These are phyloP conservation scores for Artibeus lituratus DNA, from an alignment of 2,797 vertebrate species.

Conservation along the genomic window DNA sequence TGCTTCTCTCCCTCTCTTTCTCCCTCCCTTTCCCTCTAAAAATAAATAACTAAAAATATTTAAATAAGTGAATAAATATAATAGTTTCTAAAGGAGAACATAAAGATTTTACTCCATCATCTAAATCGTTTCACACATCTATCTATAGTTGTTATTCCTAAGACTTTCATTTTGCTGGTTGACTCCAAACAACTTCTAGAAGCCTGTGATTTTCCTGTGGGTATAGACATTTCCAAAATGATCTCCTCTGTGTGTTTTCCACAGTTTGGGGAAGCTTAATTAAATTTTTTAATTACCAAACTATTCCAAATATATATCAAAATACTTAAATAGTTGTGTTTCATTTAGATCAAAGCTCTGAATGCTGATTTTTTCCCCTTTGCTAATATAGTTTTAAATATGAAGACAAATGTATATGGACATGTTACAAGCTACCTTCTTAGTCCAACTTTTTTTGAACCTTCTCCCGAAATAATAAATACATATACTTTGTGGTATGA, in stretches of 20 bases:
- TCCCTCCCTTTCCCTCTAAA: too few relatives aligned
- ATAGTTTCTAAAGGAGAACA: neutral
- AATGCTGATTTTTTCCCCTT: neutral
- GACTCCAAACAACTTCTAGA: neutral
- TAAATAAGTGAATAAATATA: too few relatives aligned
- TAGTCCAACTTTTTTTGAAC: neutral
- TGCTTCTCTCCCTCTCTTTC: too few relatives aligned
- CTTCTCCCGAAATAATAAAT: neutral
- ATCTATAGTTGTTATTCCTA: neutral
- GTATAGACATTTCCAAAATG: neutral
- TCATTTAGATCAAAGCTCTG: neutral
- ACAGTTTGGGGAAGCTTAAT: neutral
- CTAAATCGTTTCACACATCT: neutral
- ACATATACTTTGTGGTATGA: neutral
- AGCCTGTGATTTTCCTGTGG: neutral
- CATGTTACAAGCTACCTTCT: neutral
- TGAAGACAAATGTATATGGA: neutral
- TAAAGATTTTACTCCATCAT: neutral
- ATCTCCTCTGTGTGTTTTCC: neutral
- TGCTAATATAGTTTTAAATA: neutral
- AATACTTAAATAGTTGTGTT: neutral
- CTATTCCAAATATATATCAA: neutral
- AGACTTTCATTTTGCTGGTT: neutral
- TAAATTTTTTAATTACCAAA: neutral
- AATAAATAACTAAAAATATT: too few relatives aligned